Percentiles rank a stretch among this genome's conserved stretches.
Evolutionary conservation across 2,113 vertebrate species (phyloP).

Genomic region (Anas platyrhynchos): DNA sequence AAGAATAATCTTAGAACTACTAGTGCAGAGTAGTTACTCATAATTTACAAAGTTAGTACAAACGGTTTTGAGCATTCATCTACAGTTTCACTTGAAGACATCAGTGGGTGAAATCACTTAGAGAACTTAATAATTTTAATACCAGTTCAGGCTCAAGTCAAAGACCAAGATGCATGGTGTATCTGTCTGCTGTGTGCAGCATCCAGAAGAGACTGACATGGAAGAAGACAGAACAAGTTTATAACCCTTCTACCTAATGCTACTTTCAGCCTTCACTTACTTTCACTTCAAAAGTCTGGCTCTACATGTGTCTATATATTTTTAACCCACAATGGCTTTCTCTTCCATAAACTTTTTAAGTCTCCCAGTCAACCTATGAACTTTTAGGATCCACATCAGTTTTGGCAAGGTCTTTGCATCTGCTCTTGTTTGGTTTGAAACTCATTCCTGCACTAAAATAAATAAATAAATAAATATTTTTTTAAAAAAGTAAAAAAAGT

Average conservation of each 20-base stretch:
- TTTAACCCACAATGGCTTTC: background rate
- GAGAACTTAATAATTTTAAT: background rate
- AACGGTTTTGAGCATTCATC: background rate
- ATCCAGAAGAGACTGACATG: background rate
- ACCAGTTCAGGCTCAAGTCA: background rate
- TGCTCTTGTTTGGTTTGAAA: background rate
- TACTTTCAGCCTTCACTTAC: background rate
- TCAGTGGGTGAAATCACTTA: background rate
- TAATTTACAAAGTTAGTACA: background rate
- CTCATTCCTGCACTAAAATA: background rate
- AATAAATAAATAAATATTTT: no score
- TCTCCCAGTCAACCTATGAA: background rate
- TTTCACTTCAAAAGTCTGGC: background rate
- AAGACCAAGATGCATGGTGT: fast-evolving
- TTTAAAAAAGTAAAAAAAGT: no score
- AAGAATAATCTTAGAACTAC: background rate
- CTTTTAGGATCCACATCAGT: background rate
- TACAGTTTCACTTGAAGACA: background rate
- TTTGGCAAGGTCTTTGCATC: background rate
- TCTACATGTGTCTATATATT: background rate
- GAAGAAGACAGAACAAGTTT: background rate
- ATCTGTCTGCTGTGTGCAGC: background rate
- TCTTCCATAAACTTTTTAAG: background rate
- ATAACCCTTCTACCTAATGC: background rate
- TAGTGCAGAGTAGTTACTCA: background rate